Conservation (phyloP, 2,888 invertebrate species). For the Torymus aiolomorphi region DNA sequence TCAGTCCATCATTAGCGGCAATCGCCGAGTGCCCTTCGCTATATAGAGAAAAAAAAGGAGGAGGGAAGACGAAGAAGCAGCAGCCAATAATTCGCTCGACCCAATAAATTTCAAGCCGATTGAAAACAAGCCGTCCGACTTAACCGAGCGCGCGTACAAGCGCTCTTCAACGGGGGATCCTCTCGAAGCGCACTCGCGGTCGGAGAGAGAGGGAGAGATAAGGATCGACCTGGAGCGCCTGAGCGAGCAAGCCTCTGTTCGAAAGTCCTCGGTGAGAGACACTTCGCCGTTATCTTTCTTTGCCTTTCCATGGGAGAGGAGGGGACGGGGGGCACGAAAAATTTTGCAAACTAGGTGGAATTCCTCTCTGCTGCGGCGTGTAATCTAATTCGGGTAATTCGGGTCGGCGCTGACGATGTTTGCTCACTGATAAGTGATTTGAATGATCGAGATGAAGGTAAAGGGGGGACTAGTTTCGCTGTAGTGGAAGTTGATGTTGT, state of each 20-base stretch:
- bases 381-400: slow-evolving; percentile 16
- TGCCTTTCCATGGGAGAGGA: slow-evolving; percentile 9
- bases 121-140: slow-evolving; percentile 49
- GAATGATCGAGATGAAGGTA: not conserved
- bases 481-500: not conserved
- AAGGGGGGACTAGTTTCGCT: not conserved
- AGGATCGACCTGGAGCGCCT: slow-evolving; percentile 23
- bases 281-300: slow-evolving; percentile 15
- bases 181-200: no score
- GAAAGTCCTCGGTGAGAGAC: slow-evolving; percentile 29
- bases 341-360: not conserved
- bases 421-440: not conserved
- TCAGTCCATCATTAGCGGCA: slow-evolving; percentile 18
- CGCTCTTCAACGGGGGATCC: no score
- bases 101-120: slow-evolving; percentile 52
- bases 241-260: slow-evolving; percentile 12
- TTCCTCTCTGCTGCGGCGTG: not conserved
- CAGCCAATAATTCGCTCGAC: slow-evolving; percentile 5
- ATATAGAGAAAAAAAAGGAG: not conserved
- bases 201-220: slow-evolving; percentile 14
- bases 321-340: not conserved
- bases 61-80: not conserved
- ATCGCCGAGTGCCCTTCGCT: slow-evolving; percentile 18
- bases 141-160: no score
- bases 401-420: not conserved